Evolutionary conservation across 2,113 vertebrate species (phyloP).

Genomic region (Steatornis caripensis): DNA sequence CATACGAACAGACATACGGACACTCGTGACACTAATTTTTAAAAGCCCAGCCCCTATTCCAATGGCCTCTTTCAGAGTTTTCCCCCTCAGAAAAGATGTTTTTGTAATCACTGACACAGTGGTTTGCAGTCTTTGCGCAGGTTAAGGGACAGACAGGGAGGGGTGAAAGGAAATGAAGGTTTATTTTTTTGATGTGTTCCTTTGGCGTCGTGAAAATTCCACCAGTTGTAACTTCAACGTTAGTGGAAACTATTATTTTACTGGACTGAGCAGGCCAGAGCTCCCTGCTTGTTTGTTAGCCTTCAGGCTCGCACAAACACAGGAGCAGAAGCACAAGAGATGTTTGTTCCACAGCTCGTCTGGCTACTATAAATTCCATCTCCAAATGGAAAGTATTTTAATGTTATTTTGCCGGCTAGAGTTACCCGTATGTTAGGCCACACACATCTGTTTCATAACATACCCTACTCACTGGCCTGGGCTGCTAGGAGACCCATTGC

Average conservation of each 20-base stretch:
- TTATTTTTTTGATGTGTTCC: conserved; percentile 18
- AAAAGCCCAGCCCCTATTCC: background rate
- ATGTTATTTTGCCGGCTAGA: conserved; percentile 27
- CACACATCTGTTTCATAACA: conserved; percentile 24
- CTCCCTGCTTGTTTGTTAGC: conserved; percentile 55
- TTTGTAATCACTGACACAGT: background rate
- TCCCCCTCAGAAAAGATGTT: background rate
- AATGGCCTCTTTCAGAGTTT: background rate
- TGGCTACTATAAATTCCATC: conserved; percentile 62
- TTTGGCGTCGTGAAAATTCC: conserved; percentile 16
- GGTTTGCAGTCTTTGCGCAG: background rate
- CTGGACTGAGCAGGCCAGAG: background rate
- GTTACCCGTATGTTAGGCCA: conserved; percentile 44
- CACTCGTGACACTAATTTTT: background rate
- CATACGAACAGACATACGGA: background rate
- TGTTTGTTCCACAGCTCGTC: conserved; percentile 45
- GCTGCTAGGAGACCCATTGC: background rate
- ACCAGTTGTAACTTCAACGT: background rate
- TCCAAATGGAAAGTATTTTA: conserved; percentile 62
- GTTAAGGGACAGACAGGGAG: conserved; percentile 19
- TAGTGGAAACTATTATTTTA: conserved; percentile 63
- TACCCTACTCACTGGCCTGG: background rate
- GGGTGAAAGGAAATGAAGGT: background rate
- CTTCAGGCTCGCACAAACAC: conserved; percentile 54
- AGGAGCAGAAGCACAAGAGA: conserved; percentile 45